Evolutionary conservation across 2,113 vertebrate species (phyloP), one percentile per base, ranked within the genome.

Genomic region (Pogona vitticeps): DNA sequence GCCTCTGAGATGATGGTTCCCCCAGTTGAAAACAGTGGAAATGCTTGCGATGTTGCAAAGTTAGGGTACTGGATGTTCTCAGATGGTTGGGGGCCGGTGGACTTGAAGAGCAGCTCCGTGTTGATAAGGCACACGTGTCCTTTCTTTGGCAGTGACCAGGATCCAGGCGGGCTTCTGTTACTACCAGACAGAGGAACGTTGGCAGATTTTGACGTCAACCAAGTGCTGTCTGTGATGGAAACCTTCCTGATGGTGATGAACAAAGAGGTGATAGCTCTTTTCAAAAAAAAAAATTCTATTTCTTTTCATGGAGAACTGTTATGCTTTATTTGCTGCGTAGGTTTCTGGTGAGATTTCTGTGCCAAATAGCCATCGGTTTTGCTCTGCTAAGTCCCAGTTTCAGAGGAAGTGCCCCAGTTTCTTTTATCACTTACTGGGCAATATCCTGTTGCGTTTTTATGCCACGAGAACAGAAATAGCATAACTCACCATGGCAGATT

Each of bases 91-190:
- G n/a, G n/a, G n/a, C n/a, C n/a, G n/a, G n/a, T n/a, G n/a, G n/a
- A 15, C 3, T 23, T n/a, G 20, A 3, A 18, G 28, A 21, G 9
- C 42, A 72, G 28, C 14, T 13, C n/a, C 31, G 36, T 20, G 7
- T 38, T 26, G 15, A 72, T 52, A 33, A n/a, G 26, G 3, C 28
- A 4, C 21, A 28, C 23, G 52, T 4, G 5, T 5, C 82, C 10
- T 92, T 76, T 89, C n/a, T 84, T 86, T 91, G 92, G 4, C 91
- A 99, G 99, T 91, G 97, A 98, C 88, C 96, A 98, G 81, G 98
- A 99, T 93, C 99, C 99, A 6, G 97, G 97, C 52, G 98, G 98
- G 84, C 97, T 99, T 78, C 95, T 99, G 1, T 56, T 98, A 84
- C 94, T 99, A 70, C 98, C 98, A 21, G 98, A 98, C 71, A 98